phyloP scores from a whole-genome alignment of 2,888 invertebrate species.

The Chrysomela aeneicollis region DNA sequence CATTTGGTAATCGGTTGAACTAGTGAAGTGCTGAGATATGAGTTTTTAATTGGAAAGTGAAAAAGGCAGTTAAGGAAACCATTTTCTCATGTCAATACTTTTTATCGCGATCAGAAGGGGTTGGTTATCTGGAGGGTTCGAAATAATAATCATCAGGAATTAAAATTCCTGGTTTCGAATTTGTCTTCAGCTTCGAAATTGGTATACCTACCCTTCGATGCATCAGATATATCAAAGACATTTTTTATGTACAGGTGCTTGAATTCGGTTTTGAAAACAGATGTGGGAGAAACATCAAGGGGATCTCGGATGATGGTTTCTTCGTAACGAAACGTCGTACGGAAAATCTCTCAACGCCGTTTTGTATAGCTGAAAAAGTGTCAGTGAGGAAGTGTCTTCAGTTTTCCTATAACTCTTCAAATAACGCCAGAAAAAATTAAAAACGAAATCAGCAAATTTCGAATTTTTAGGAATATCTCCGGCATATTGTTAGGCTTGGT shows the following conservation, averaged over 20 bases:
- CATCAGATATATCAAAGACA: neutral
- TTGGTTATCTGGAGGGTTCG: neutral
- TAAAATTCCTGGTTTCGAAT: neutral
- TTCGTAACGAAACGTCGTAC: no score
- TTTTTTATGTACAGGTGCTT: neutral
- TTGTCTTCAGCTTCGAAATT: neutral
- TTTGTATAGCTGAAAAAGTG: no score
- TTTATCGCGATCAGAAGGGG: neutral
- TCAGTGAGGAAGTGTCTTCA: no score
- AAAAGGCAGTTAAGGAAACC: neutral
- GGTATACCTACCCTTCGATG: slow-evolving; percentile 3
- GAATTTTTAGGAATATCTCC: no score
- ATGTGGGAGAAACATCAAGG: neutral
- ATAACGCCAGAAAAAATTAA: no score
- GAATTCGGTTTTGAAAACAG: neutral
- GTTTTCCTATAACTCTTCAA: no score
- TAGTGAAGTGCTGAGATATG: neutral
- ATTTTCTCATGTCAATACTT: slow-evolving; percentile 3
- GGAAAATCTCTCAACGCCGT: no score
- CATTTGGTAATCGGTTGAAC: neutral
- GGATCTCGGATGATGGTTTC: no score
- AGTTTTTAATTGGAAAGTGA: slow-evolving; percentile 5
- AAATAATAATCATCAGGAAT: neutral
- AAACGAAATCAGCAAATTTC: no score
- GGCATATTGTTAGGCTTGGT: no score